phyloP scores from a whole-genome alignment of 2,888 invertebrate genomes.

The Furcula furcula region DNA sequence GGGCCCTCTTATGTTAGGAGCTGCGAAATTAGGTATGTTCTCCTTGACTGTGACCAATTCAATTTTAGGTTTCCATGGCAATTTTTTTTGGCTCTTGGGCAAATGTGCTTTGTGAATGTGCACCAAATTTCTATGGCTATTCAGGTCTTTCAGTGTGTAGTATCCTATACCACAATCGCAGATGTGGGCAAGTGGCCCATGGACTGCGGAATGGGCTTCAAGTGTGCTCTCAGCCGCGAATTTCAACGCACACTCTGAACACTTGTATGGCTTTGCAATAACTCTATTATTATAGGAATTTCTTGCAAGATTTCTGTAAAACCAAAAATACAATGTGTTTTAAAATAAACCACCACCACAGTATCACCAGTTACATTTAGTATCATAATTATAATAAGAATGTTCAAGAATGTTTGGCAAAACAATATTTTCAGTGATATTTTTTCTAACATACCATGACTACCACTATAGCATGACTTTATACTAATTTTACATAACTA shows the following conservation, averaged over 20 bases:
- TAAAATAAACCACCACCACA: too few species aligned
- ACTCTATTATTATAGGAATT: not conserved
- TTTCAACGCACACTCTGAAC: constrained; percentile 30
- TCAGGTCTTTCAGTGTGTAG: constrained; percentile 31
- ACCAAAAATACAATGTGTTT: not conserved
- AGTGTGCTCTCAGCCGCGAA: constrained; percentile 38
- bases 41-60: not conserved
- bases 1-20: constrained; percentile 2
- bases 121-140: constrained; percentile 33
- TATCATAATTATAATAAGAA: too few species aligned
- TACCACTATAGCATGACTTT: too few species aligned
- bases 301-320: constrained; percentile 12
- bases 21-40: not conserved
- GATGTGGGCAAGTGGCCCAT: constrained; percentile 36
- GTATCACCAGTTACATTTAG: too few species aligned
- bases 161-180: constrained; percentile 51
- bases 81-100: not conserved
- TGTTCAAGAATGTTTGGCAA: too few species aligned
- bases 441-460: too few species aligned
- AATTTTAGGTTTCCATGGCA: not conserved
- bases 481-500: too few species aligned
- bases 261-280: constrained; percentile 26
- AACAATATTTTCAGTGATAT: too few species aligned
- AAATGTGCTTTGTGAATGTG: constrained; percentile 18
- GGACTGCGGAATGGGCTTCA: constrained; percentile 33